Percentiles rank a stretch among this genome's conserved stretches.
Conservation (phyloP, 2,797 vertebrate species). For the Harpagifer antarcticus region DNA sequence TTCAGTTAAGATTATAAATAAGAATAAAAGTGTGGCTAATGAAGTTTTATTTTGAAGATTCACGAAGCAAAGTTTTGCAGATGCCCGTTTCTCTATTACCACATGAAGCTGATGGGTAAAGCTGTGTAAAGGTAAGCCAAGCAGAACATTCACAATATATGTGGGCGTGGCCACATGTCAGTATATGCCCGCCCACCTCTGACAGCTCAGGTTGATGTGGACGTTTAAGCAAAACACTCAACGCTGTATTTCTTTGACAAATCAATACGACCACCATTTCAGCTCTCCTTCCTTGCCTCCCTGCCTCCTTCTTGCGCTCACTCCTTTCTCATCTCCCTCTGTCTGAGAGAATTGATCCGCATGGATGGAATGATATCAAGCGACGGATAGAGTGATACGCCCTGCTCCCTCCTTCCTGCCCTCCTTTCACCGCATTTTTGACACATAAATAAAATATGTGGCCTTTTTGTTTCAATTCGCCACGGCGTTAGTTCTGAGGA, state of each 20-base stretch:
- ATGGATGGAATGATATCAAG: conserved; percentile 78
- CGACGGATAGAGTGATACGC: conserved; percentile 76
- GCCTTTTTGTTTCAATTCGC: conserved; percentile 79
- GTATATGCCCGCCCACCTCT: conserved; percentile 58
- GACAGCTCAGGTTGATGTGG: conserved; percentile 83
- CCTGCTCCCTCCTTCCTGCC: conserved; percentile 56
- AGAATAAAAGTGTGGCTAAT: neutral
- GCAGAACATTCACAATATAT: conserved; percentile 64
- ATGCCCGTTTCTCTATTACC: conserved; percentile 6
- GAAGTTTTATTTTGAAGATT: neutral
- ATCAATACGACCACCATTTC: conserved; percentile 85
- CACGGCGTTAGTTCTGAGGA: conserved; percentile 63
- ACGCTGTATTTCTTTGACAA: conserved; percentile 82
- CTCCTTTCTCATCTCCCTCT: conserved; percentile 67
- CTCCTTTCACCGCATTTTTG: conserved; percentile 79
- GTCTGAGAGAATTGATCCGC: conserved; percentile 82
- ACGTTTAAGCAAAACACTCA: conserved; percentile 83
- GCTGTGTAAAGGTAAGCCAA: conserved; percentile 30
- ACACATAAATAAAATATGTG: conserved; percentile 87
- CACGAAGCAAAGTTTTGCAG: neutral
- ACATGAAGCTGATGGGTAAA: conserved; percentile 21
- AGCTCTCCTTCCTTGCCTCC: conserved; percentile 61
- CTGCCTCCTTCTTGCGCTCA: conserved; percentile 45
- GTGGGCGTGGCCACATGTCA: conserved; percentile 75
- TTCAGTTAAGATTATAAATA: neutral